phyloP scores from a whole-genome alignment of 2,797 vertebrate genomes.

The Liparis tanakae region DNA sequence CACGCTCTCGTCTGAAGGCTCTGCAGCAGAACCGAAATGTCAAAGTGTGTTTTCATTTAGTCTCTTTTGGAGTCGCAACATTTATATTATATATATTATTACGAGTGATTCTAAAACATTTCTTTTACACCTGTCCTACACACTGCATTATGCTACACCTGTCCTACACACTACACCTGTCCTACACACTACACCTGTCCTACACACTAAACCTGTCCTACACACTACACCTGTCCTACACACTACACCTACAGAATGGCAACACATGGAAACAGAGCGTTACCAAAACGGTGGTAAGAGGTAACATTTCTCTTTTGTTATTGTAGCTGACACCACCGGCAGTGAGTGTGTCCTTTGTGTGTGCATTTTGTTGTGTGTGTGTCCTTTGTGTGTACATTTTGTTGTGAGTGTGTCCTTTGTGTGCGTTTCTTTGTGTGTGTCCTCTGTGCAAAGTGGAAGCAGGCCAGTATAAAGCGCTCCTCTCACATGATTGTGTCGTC shows the following conservation, averaged over 20 bases:
- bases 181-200: no score
- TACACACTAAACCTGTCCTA: no score
- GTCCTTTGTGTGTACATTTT: constrained; percentile 18
- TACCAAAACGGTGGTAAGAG: constrained; percentile 19
- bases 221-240: no score
- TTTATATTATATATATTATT: no score
- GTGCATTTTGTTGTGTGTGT: neutral
- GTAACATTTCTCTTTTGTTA: constrained; percentile 24
- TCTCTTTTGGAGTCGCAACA: neutral
- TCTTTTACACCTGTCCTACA: no score
- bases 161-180: no score
- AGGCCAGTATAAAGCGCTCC: constrained; percentile 46
- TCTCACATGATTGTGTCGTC: constrained; percentile 55
- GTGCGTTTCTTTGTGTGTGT: constrained; percentile 1
- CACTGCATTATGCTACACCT: no score
- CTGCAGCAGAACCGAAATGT: constrained; percentile 3
- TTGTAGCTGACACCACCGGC: constrained; percentile 21
- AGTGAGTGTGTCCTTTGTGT: neutral
- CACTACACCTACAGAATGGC: neutral
- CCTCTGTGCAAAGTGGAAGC: constrained; percentile 35
- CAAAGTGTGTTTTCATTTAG: neutral
- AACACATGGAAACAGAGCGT: constrained; percentile 36
- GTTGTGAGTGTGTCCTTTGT: constrained; percentile 25
- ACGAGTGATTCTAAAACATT: no score
- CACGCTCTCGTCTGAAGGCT: constrained; percentile 16